Conservation (phyloP, 2,888 invertebrate species). For the Leptothorax acervorum region DNA sequence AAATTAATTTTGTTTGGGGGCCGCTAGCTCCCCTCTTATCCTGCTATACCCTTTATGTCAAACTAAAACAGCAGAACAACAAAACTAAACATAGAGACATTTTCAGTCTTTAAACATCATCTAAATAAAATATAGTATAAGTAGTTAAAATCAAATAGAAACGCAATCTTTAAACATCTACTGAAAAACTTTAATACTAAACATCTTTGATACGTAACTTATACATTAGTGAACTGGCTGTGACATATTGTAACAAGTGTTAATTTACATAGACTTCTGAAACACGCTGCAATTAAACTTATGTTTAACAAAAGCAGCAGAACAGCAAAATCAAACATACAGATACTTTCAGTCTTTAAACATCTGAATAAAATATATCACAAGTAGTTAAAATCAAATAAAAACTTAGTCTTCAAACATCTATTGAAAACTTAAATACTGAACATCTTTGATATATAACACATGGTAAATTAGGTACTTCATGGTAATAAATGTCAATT, state of each 20-base stretch:
- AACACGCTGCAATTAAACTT: neutral
- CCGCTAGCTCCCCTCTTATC: too few relatives aligned
- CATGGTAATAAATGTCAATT: too few relatives aligned
- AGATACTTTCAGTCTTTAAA: conserved; percentile 4
- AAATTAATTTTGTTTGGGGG: too few relatives aligned
- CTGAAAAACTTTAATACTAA: neutral
- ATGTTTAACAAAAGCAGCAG: neutral
- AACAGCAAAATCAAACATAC: neutral
- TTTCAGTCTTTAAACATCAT: conserved; percentile 3
- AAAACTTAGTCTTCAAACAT: neutral
- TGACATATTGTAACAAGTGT: neutral
- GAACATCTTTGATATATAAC: neutral
- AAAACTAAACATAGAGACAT: neutral
- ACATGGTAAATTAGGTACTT: neutral
- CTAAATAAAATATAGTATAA: neutral
- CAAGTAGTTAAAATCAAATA: neutral
- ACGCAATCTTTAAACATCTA: neutral
- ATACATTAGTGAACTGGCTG: neutral
- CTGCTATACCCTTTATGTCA: too few relatives aligned
- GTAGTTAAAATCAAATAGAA: neutral
- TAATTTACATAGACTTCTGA: conserved; percentile 10
- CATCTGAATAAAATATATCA: neutral
- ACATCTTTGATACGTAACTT: neutral
- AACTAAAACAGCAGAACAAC: neutral
- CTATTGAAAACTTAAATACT: neutral